A percentile compares a stretch with the other conserved stretches of the same genome.
phyloP scores from a whole-genome alignment of 1,140 invertebrate species.

The Drosophila kepulauana region DNA sequence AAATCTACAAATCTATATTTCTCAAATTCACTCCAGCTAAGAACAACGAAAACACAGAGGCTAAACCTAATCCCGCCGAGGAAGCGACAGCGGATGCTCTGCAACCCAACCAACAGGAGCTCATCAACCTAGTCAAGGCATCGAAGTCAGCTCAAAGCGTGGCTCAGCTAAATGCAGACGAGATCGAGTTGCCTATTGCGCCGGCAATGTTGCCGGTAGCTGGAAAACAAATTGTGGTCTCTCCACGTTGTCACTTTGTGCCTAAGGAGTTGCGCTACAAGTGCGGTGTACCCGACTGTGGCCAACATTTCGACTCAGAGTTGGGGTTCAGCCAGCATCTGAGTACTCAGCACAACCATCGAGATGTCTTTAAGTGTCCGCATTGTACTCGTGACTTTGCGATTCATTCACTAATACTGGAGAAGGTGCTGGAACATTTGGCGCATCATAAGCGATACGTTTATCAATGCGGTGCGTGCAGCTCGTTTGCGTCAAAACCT shows the following conservation, averaged over 20 bases:
- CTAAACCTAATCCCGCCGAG: not conserved
- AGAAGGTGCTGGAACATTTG: conserved; percentile 43
- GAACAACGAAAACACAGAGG: too few species aligned
- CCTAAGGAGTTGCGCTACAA: conserved; percentile 36
- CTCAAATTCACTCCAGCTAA: too few species aligned
- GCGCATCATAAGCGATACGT: conserved; percentile 57
- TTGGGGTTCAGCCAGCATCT: conserved; percentile 38
- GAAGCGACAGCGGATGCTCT: not conserved
- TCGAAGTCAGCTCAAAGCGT: too few species aligned
- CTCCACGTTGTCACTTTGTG: conserved; percentile 21
- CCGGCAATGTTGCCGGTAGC: not conserved
- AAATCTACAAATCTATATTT: too few species aligned
- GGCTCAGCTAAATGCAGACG: not conserved
- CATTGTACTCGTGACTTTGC: conserved; percentile 26
- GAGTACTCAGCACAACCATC: conserved; percentile 18
- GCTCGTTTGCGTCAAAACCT: conserved; percentile 12
- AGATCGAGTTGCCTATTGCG: not conserved
- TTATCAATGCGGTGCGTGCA: conserved; percentile 58
- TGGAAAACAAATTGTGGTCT: not conserved
- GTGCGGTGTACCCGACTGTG: conserved; percentile 33
- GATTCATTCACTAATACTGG: not conserved
- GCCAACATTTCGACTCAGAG: not conserved
- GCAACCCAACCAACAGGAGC: not conserved
- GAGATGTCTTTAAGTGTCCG: conserved; percentile 11
- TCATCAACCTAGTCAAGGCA: not conserved